A percentile compares a stretch with the other conserved stretches of the same genome.
These are phyloP conservation scores for Tholera decimalis DNA, from an alignment of 2,888 invertebrate species.

Conservation along the genomic window DNA sequence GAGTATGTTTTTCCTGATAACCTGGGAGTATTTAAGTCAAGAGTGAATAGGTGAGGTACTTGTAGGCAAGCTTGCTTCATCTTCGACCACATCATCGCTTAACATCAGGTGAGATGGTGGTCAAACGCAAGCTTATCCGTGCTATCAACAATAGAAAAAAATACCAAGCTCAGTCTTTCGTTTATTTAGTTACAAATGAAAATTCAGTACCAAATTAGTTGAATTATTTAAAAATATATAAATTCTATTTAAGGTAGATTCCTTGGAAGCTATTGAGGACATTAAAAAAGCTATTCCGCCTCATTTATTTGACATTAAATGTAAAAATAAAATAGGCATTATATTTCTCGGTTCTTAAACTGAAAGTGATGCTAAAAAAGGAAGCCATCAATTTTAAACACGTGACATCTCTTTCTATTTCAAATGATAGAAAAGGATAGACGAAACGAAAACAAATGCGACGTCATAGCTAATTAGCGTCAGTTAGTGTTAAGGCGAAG, in stretches of 20 bases:
- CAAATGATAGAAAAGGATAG: conserved; percentile 69
- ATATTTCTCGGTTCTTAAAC: conserved; percentile 59
- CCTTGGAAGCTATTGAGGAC: conserved; percentile 52
- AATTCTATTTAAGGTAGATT: conserved; percentile 44
- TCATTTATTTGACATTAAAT: conserved; percentile 60
- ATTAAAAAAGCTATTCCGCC: conserved; percentile 49
- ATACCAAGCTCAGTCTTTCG: background rate
- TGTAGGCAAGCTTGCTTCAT: too few species aligned
- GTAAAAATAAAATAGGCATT: conserved; percentile 56
- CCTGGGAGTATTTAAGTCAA: too few species aligned
- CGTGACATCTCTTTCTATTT: conserved; percentile 64
- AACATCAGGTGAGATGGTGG: too few species aligned
- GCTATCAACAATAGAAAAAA: background rate
- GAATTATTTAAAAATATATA: conserved; percentile 4
- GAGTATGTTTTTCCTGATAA: too few species aligned
- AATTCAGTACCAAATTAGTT: conserved; percentile 12
- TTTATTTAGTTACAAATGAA: conserved; percentile 2
- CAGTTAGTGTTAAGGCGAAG: conserved; percentile 79
- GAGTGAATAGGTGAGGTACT: too few species aligned
- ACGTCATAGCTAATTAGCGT: conserved; percentile 86
- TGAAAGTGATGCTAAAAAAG: conserved; percentile 70
- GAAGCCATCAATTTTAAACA: conserved; percentile 75
- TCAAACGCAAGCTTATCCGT: too few species aligned
- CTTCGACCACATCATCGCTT: too few species aligned
- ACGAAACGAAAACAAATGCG: conserved; percentile 79